Evolutionary conservation across 2,113 vertebrate genomes (phyloP), one percentile per base, ranked within the genome.

Genomic region (Aplodontia rufa): DNA sequence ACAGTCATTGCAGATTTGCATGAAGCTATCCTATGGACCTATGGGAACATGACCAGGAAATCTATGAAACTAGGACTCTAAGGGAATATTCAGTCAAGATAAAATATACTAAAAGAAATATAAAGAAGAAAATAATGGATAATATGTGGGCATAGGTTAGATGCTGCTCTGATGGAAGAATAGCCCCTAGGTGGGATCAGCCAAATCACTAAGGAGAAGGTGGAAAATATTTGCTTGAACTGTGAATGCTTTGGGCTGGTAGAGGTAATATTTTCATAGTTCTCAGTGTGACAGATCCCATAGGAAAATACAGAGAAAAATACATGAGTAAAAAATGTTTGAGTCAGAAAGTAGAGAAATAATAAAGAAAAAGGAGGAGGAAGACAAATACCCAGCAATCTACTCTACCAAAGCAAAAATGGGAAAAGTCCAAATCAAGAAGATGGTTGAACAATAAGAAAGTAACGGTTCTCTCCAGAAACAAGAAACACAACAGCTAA

Each of bases 221-320:
- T 49, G 1, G n/a, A 40, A 81, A 84, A 68, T 76, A 92, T 49
- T 62, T 93, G 26, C 30, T 78, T 95, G 80, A 96, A 84, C 72
- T 78, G 28, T 95, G 72, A 62, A 69, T 55, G 76, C 32, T 87
- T 95, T 79, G 53, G 66, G 81, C 60, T 87, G 51, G 76, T 62
- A 90, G 82, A 92, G 72, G n/a, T 55, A 58, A 32, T 81, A 76
- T 91, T 88, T 76, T 92, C 47, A 53, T 58, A 71, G 42, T 12
- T 93, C 49, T 85, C 51, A 64, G 40, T 74, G 19, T 79, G 78
- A 81, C 40, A 85, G 35, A 78, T 88, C 66, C 60, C 66, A 53
- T 0, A 69, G n/a, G 80, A 80, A n/a, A 60, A 84, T 14, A 60
- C 2, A 60, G 4, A 64, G 35, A 91, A 16, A 81, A 90, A 71